Evolutionary conservation across 2,113 vertebrate genomes (phyloP), one percentile per base, ranked within the genome.

Genomic region (Chaetodon trifascialis): DNA sequence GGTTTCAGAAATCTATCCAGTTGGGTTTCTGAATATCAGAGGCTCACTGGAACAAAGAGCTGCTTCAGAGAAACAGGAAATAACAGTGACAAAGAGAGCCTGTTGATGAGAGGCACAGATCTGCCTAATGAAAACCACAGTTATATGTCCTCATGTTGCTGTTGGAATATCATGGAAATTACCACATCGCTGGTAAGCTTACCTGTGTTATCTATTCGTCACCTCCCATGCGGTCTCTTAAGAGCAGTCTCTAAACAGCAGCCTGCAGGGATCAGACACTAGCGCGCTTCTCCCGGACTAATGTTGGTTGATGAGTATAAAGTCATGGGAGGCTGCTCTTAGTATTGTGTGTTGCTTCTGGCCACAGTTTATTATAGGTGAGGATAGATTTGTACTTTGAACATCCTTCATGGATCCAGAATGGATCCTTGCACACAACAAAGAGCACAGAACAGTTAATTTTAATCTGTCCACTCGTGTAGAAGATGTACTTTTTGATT

Each of bases 41-140:
- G 82, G 80, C 80, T 88, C 42, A 11, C 63, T 67, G 82, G 81
- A 83, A 93, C 89, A 93, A 92, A 93, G 91, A 93, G 87, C 77
- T 88, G 83, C 86, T 90, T 93, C 86, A 91, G 83, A 89, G 83
- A 85, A 93, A 93, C 89, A 92, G 92, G 91, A 93, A 92, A 89
- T 90, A 90, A 89, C 83, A 83, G 86, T 77, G 79, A 90, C 88
- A 91, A 92, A 92, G 90, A 90, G 82, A 84, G 91, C 84, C 86
- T 92, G 85, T 92, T 88, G 91, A 90, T 92, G 86, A 86, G 77
- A 84, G 82, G 62, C 80, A 68, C 87, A 86, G 85, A 90, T 85
- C 80, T 76, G 83, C 73, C 82, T 81, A 83, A 92, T 89, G 88
- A 87, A 83, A 90, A 83, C 62, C 84, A 64, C 73, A 78, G 75